Percentiles rank a stretch among this genome's conserved stretches.
Conservation (phyloP, 2,113 vertebrate species). For the Pungitius pungitius region DNA sequence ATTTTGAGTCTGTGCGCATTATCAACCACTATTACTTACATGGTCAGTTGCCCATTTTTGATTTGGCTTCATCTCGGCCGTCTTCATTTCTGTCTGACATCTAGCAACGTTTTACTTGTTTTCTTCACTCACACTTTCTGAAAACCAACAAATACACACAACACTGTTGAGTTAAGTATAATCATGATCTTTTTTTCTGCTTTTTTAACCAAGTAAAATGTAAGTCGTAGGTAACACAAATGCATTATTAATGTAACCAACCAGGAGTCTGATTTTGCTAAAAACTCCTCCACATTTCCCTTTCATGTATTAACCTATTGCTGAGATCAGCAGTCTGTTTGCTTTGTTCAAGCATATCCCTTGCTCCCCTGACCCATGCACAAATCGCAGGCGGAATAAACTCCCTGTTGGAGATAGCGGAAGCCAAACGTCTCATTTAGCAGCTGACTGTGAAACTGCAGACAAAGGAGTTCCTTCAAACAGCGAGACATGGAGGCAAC, state of each 20-base stretch:
- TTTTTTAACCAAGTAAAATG: background rate
- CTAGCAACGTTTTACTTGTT: conserved; percentile 5
- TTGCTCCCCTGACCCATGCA: conserved; percentile 30
- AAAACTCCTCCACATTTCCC: conserved; percentile 2
- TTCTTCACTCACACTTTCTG: conserved; percentile 2
- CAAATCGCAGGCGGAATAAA: conserved; percentile 51
- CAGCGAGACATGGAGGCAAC: background rate
- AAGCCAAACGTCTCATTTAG: conserved; percentile 52
- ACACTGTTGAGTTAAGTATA: background rate
- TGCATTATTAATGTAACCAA: background rate
- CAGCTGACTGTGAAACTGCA: conserved; percentile 42
- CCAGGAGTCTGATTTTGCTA: background rate
- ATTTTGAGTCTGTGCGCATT: conserved; percentile 8
- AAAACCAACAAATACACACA: conserved; percentile 4
- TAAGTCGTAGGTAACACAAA: background rate
- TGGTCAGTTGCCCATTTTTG: too few species aligned
- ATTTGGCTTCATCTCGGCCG: too few species aligned
- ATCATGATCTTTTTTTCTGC: background rate
- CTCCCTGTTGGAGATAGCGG: conserved; percentile 26
- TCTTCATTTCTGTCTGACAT: conserved; percentile 12
- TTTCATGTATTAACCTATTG: conserved; percentile 43
- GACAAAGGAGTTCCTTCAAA: conserved; percentile 29
- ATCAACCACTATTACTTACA: conserved; percentile 26
- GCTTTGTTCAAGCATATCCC: conserved; percentile 46
- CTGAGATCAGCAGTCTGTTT: conserved; percentile 61